These are phyloP conservation scores for Neodiprion pinetum DNA, from an alignment of 1,140 invertebrate species.

Conservation along the genomic window DNA sequence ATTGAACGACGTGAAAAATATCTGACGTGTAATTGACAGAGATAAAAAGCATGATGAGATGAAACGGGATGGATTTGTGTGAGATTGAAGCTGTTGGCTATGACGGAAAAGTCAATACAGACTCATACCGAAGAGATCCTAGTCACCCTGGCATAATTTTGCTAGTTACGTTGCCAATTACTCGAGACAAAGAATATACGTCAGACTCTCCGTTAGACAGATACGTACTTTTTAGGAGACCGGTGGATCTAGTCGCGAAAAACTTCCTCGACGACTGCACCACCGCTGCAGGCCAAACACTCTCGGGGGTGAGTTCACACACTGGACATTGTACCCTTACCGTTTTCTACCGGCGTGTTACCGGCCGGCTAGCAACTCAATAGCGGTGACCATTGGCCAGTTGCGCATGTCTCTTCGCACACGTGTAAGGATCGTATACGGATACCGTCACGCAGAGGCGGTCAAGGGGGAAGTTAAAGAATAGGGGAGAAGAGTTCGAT, in stretches of 20 bases:
- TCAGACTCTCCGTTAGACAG: not conserved
- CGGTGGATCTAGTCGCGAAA: not conserved
- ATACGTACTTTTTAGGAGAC: not conserved
- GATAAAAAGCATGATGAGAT: no score
- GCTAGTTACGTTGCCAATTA: no score
- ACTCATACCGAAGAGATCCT: no score
- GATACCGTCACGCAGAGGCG: not conserved
- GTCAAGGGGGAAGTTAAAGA: not conserved
- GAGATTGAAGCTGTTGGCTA: no score
- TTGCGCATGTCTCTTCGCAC: slow-evolving; percentile 50
- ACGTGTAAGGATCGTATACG: not conserved
- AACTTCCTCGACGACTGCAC: slow-evolving; percentile 29
- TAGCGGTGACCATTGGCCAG: slow-evolving; percentile 52
- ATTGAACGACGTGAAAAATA: no score
- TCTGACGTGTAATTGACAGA: no score
- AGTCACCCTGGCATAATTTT: no score
- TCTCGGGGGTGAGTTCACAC: slow-evolving; percentile 32
- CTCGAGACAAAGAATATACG: no score
- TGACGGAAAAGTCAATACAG: no score
- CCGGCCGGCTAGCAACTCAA: slow-evolving; percentile 50
- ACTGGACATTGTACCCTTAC: slow-evolving; percentile 48
- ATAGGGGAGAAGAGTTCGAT: not conserved
- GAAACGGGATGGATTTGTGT: no score
- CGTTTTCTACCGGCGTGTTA: not conserved
- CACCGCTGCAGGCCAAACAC: slow-evolving; percentile 33